A percentile compares a stretch with the other conserved stretches of the same genome.
Evolutionary conservation across 2,888 invertebrate genomes (phyloP).

Genomic region (Fissipunctia ypsillon): DNA sequence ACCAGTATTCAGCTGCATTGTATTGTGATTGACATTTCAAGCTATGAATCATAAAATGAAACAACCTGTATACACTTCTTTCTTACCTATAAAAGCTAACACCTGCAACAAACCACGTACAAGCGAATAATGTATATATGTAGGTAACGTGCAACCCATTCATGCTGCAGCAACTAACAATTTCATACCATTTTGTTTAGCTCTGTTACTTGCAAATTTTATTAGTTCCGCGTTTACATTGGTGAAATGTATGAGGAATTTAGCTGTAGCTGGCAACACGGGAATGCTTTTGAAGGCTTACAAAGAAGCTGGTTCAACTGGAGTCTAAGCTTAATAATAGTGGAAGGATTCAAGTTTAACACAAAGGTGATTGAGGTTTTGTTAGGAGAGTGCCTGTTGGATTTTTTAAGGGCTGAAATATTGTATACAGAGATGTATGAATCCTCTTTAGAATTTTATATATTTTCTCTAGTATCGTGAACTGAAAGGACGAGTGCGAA

Average conservation of each 20-base stretch:
- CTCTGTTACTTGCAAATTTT: conserved; percentile 59
- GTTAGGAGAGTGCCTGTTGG: background rate
- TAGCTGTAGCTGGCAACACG: conserved; percentile 48
- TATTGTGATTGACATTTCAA: background rate
- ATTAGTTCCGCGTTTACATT: conserved; percentile 64
- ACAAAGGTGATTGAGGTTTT: conserved; percentile 44
- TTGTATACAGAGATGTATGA: background rate
- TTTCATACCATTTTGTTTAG: conserved; percentile 63
- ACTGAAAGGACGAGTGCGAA: background rate
- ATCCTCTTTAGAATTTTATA: background rate
- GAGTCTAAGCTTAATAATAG: conserved; percentile 52
- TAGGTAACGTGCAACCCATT: conserved; percentile 43
- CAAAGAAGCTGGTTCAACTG: conserved; percentile 61
- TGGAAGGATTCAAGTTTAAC: conserved; percentile 34
- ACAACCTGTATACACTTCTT: background rate
- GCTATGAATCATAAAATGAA: background rate
- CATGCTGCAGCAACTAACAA: conserved; percentile 54
- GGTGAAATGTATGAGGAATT: conserved; percentile 65
- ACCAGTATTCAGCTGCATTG: too few relatives aligned
- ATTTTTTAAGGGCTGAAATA: conserved; percentile 18
- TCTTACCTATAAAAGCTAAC: conserved; percentile 11
- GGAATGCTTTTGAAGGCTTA: conserved; percentile 66
- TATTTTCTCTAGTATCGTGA: background rate
- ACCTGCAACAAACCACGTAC: conserved; percentile 19
- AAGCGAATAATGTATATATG: conserved; percentile 37